Conservation (phyloP, 1,140 invertebrate species). For the Hesperophylax magnus region DNA sequence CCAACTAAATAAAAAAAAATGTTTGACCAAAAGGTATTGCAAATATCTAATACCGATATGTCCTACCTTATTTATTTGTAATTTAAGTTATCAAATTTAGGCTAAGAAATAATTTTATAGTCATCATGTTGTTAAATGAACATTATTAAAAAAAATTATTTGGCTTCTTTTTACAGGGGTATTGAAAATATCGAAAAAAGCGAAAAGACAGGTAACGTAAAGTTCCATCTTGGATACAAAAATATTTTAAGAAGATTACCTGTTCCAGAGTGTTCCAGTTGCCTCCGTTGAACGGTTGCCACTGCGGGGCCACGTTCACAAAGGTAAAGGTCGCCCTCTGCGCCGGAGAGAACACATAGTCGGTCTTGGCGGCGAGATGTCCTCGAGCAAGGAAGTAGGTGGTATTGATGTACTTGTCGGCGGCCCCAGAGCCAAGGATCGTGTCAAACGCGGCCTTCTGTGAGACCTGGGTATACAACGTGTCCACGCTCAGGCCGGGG, state of each 20-base stretch:
- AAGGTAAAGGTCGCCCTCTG: slow-evolving; percentile 66
- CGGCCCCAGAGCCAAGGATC: slow-evolving; percentile 60
- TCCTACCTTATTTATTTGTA: too few relatives aligned
- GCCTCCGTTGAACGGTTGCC: slow-evolving; percentile 77
- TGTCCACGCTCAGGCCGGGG: slow-evolving; percentile 42
- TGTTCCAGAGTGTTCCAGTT: slow-evolving; percentile 74
- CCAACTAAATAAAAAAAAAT: too few relatives aligned
- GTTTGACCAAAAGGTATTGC: too few relatives aligned
- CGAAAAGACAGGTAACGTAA: too few relatives aligned
- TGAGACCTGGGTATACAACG: slow-evolving; percentile 38
- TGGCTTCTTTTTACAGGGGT: too few relatives aligned
- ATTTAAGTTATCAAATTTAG: too few relatives aligned
- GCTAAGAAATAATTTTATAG: too few relatives aligned
- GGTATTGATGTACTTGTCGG: slow-evolving; percentile 77
- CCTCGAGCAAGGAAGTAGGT: slow-evolving; percentile 73
- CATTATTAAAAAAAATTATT: too few relatives aligned
- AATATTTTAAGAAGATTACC: slow-evolving; percentile 57
- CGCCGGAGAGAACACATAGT: slow-evolving; percentile 75
- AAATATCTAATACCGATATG: too few relatives aligned
- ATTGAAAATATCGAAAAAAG: too few relatives aligned
- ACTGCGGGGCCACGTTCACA: slow-evolving; percentile 75
- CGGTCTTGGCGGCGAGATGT: slow-evolving; percentile 78
- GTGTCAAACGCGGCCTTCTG: slow-evolving; percentile 16
- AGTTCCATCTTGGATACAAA: too few relatives aligned
- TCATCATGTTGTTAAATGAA: too few relatives aligned